These are phyloP conservation scores for Leptodactylus fallax DNA, from an alignment of 2,797 vertebrate species.

Conservation along the genomic window DNA sequence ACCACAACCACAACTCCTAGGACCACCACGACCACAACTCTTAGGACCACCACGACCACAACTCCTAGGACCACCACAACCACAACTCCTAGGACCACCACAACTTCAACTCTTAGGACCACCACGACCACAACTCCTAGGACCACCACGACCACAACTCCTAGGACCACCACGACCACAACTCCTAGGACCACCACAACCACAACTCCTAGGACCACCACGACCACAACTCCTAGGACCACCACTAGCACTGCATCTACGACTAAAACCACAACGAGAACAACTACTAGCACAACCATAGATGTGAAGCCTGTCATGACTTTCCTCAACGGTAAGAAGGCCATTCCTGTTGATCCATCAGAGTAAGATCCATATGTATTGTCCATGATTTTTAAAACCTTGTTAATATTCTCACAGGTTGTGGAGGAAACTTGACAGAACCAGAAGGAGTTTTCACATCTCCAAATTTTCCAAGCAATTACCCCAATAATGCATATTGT, in stretches of 20 bases:
- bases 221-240: no score
- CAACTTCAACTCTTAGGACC: no score
- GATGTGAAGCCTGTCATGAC: neutral
- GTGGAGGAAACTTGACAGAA: constrained; percentile 26
- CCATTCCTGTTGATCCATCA: neutral
- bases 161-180: neutral
- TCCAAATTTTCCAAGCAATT: constrained; percentile 45
- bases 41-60: neutral
- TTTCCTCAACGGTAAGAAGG: neutral
- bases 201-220: neutral
- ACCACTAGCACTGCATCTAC: neutral
- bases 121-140: no score
- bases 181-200: neutral
- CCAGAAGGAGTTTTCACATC: constrained; percentile 18
- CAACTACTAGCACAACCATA: no score
- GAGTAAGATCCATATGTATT: neutral
- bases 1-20: neutral
- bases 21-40: neutral
- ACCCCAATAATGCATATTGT: constrained; percentile 27
- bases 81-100: neutral
- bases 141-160: neutral
- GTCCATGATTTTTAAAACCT: neutral
- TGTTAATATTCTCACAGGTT: constrained; percentile 20
- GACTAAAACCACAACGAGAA: neutral
- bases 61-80: neutral